Evolutionary conservation across 1,140 invertebrate species (phyloP), one percentile per base, ranked within the genome.

Genomic region (Aphis craccivora): DNA sequence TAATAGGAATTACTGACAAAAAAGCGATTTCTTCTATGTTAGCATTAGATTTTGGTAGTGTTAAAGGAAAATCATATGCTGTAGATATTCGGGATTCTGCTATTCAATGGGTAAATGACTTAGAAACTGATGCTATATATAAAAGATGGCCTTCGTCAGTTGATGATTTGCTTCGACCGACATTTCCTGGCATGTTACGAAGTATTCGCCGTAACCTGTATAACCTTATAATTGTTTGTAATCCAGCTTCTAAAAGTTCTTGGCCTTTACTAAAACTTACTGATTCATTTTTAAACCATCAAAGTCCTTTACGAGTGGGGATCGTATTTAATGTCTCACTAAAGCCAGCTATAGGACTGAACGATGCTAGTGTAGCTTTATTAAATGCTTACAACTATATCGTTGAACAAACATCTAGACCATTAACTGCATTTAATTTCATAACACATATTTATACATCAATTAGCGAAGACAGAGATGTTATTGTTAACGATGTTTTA

Each of bases 111-210:
- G 96, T 99, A 9, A 99, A 99, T 95, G 98, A 99, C 95, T 97
- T 99, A 88, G 99, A 99, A 95, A 97, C 96, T 20, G 99, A 99
- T 96, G 96, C 97, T 86, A 96, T 97, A 90, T 99, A 99, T 95
- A 96, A 96, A 25, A 96, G 97, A 91, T 99, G 99, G 99, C 97
- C 98, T 0, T 96, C 96, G 6, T 98, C 97, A 83, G 96, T 99
- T 88, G 97, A 98, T 95, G 98, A 99, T 94, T 95, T 99, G 91
- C 96, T 99, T 83, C 96, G 98, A 93, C 99, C 99, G 81, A 99
- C 98, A 0, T 99, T 99, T 95, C 99, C 99, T 23, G 99, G 99
- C 60, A 99, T 99, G 98, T 95, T 99, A 76, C 96, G 99, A 94
- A 98, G 97, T 94, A 97, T 99, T 94, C 96, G 98, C 48, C 98